phyloP scores from a whole-genome alignment of 64 coral and sea anemone genomes.

The Montipora efflorescens region DNA sequence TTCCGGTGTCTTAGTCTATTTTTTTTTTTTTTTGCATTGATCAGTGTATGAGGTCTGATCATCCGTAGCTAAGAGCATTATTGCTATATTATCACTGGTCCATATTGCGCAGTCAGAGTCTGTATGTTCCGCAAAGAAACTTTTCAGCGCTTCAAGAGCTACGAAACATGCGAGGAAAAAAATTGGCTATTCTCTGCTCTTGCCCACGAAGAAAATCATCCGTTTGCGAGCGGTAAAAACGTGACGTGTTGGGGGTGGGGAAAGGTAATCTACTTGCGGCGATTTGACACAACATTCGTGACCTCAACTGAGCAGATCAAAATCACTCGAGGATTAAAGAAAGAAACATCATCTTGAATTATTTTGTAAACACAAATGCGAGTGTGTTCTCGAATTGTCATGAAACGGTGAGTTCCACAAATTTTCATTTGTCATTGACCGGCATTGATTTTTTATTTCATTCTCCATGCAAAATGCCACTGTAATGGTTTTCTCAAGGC shows the following conservation, averaged over 20 bases:
- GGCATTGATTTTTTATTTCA: background rate
- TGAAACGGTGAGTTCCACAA: conserved; percentile 1
- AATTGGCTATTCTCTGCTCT: background rate
- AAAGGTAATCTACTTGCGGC: background rate
- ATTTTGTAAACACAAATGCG: conserved; percentile 19
- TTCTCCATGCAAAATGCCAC: background rate
- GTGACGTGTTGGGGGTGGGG: background rate
- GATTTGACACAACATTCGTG: background rate
- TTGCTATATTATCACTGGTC: too few species aligned
- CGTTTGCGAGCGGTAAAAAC: background rate
- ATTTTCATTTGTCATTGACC: background rate
- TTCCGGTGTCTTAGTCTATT: background rate
- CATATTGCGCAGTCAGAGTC: too few species aligned
- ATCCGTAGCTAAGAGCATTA: background rate
- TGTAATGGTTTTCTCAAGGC: background rate
- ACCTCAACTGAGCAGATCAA: conserved; percentile 6
- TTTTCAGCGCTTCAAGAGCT: background rate
- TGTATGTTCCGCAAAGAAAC: background rate
- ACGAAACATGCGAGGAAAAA: background rate
- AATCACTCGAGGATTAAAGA: background rate
- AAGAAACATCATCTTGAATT: background rate
- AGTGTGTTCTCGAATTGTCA: background rate
- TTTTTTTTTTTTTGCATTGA: background rate
- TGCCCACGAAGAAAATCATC: background rate
- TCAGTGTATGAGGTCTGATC: background rate